Conservation (phyloP, 2,888 invertebrate species). For the Trichacis sp. region DNA sequence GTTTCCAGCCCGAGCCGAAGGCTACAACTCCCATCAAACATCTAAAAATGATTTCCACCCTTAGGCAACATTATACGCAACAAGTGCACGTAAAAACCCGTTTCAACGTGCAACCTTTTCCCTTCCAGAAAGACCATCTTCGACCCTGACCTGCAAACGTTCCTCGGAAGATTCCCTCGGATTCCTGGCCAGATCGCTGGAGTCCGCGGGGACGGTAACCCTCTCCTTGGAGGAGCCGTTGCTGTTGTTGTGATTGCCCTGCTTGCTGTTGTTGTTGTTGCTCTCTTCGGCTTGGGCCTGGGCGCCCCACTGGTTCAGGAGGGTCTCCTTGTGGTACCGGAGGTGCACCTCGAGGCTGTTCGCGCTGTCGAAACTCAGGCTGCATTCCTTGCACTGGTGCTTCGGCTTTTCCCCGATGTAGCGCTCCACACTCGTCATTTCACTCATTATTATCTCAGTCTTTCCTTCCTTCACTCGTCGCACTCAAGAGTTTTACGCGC, state of each 20-base stretch:
- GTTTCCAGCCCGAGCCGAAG: no score
- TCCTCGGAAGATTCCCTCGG: constrained; percentile 72
- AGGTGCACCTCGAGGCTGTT: constrained; percentile 84
- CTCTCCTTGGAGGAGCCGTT: constrained; percentile 71
- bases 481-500: no score
- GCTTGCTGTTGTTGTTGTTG: constrained; percentile 74
- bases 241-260: constrained; percentile 63
- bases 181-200: constrained; percentile 75
- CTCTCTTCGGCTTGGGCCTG: constrained; percentile 74
- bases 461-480: neutral
- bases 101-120: no score
- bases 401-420: constrained; percentile 68
- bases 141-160: no score
- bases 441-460: constrained; percentile 57
- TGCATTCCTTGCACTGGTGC: constrained; percentile 82
- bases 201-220: constrained; percentile 76
- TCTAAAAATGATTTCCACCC: no score
- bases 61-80: no score
- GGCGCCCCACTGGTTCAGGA: constrained; percentile 80
- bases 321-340: constrained; percentile 83
- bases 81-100: no score
- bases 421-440: constrained; percentile 59
- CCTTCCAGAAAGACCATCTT: no score
- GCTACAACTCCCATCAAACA: no score
- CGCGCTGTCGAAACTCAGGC: constrained; percentile 79